Percentiles rank a stretch among this genome's conserved stretches.
These are phyloP conservation scores for Danio tinwini DNA, from an alignment of 2,797 vertebrate species.

Conservation along the genomic window DNA sequence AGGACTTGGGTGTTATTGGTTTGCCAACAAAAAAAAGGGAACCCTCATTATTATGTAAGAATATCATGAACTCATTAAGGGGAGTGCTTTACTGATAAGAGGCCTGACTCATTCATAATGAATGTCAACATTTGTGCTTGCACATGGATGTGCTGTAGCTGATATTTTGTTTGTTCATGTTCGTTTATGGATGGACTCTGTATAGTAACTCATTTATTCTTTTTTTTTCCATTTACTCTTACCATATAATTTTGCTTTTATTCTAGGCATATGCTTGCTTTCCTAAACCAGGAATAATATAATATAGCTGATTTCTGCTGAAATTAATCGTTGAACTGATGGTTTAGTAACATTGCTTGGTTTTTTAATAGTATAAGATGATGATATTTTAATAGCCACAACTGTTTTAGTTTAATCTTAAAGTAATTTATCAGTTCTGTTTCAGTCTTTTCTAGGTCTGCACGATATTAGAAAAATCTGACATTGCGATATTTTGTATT, in stretches of 20 bases:
- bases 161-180: constrained; percentile 12
- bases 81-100: constrained; percentile 7
- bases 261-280: neutral
- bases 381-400: too few relatives aligned
- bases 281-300: neutral
- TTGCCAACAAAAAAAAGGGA: neutral
- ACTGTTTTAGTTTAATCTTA: too few relatives aligned
- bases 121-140: neutral
- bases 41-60: constrained; percentile 19
- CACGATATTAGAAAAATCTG: too few relatives aligned
- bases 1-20: neutral
- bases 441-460: too few relatives aligned
- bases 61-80: constrained; percentile 2
- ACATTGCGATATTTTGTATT: too few relatives aligned
- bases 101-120: constrained; percentile 6
- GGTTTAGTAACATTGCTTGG: too few relatives aligned
- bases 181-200: constrained; percentile 1
- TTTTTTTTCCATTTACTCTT: neutral
- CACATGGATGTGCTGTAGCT: constrained; percentile 9
- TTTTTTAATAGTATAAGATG: too few relatives aligned
- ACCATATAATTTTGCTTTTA: neutral
- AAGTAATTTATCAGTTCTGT: too few relatives aligned
- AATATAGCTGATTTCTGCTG: neutral
- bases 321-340: too few relatives aligned
- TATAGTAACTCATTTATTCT: neutral